Base-by-base conservation (phyloP, 2,888 invertebrate species). In the Leptopilina syphax region DNA sequence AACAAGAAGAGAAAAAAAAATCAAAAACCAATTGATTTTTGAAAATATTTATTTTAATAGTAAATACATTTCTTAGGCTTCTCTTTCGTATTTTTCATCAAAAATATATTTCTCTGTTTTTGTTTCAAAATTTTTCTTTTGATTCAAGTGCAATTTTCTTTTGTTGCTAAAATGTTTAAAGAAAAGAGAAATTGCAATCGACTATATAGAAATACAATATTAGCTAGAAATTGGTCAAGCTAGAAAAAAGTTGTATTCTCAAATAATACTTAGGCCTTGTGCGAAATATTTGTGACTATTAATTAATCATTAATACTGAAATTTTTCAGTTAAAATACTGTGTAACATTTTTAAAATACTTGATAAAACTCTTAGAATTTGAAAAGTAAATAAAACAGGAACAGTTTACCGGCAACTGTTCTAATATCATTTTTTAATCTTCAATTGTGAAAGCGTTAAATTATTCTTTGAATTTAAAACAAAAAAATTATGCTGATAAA, bases 401-500 rank as follows among this genome's bases (percentile, higher is more conserved):
- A 60, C 60, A 18, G 18, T 18, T 60, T 60, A 12, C 18, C 60
- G 18, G 18, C 60, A 60, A 60, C 18, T 18, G 60, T 60, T 60
- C n/a, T 6, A 60, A 60, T 7, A 34, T 60, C 12, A 18, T 27
- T 54, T 54, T 3, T 47, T 24, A 10, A 10, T 68, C 2, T 5
- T 70, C 3, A 12, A 54, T 6, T 2, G 54, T 54, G 54, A 70
- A 54, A 54, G 50, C 57, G 27, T 57, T 34, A 57, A 73, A 24
- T 54, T 34, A 27, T 54, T 70, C 27, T 70, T 24, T 27, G 27
- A 70, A n/a, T 24, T 27, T 57, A 24, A 0, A 10, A 54, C 10
- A 27, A 70, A 27, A 34, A 57, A n/a, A 77, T 80, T 84, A 86
- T 77, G 83, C 82, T n/a, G 77, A 80, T 73, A 90, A 79, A 7